Percentiles rank a stretch among this genome's conserved stretches.
These are phyloP conservation scores for Decapterus maruadsi DNA, from an alignment of 2,797 vertebrate genomes.

Conservation along the genomic window DNA sequence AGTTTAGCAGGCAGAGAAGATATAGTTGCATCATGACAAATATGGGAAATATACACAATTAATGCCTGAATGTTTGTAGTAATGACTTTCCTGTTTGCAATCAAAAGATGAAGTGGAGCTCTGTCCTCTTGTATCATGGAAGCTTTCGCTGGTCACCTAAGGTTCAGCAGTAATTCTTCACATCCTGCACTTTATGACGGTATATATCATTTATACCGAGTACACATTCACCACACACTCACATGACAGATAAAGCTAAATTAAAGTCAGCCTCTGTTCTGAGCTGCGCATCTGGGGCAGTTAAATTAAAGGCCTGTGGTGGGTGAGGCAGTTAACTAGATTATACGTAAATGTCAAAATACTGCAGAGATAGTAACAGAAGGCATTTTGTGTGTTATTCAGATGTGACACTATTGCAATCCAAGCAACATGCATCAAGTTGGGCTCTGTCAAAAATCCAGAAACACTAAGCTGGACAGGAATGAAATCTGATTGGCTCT, in stretches of 20 bases:
- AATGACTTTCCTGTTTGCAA: neutral
- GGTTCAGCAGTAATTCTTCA: neutral
- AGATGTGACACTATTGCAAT: no score
- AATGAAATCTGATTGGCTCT: neutral
- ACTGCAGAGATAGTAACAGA: constrained; percentile 1
- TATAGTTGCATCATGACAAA: neutral
- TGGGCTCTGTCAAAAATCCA: no score
- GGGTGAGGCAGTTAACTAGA: constrained; percentile 23
- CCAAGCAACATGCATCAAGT: no score
- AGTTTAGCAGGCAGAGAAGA: no score
- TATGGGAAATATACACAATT: neutral
- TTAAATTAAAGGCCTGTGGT: constrained; percentile 19
- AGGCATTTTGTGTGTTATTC: no score
- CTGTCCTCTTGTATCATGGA: neutral
- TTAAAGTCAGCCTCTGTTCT: constrained; percentile 4
- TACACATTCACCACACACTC: neutral
- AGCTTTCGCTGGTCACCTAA: no score
- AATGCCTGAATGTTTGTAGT: neutral
- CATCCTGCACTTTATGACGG: constrained; percentile 3
- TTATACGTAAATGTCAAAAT: constrained; percentile 27
- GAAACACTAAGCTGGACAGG: no score
- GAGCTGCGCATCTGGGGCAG: constrained; percentile 11
- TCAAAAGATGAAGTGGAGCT: neutral
- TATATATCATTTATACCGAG: constrained; percentile 7
- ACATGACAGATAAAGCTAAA: neutral